A percentile compares a stretch with the other conserved stretches of the same genome.
phyloP scores from a whole-genome alignment of 2,113 vertebrate genomes.

The Lethenteron camtschaticum region DNA sequence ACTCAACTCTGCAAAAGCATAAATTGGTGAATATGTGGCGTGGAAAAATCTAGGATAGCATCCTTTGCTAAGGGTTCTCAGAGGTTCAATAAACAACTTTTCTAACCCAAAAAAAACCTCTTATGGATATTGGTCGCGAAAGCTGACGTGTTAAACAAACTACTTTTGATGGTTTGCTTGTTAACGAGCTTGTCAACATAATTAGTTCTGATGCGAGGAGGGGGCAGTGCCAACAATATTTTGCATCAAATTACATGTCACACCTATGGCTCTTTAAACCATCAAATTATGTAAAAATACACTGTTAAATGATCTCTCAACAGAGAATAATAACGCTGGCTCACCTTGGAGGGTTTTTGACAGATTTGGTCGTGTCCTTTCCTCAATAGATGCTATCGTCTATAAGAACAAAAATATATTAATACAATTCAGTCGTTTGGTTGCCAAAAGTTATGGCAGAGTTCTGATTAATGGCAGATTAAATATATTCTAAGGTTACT shows the following conservation, averaged over 20 bases:
- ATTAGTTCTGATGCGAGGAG: too few species aligned
- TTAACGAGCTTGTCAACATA: too few species aligned
- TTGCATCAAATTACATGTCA: not conserved
- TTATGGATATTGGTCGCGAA: too few species aligned
- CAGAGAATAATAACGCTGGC: not conserved
- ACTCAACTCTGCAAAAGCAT: too few species aligned
- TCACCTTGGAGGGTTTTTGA: conserved; percentile 69
- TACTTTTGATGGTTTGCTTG: too few species aligned
- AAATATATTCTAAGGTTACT: not conserved
- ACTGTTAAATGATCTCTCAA: too few species aligned
- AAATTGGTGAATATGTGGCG: too few species aligned
- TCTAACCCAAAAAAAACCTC: too few species aligned
- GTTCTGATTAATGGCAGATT: not conserved
- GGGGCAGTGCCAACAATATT: not conserved
- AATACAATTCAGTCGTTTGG: not conserved
- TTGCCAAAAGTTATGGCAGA: not conserved
- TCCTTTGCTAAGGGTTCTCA: too few species aligned
- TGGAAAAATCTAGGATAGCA: too few species aligned
- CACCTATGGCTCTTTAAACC: not conserved
- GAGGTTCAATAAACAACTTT: too few species aligned
- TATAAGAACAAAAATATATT: conserved; percentile 14
- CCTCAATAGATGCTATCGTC: conserved; percentile 70
- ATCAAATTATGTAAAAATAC: not conserved
- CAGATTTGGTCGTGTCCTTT: conserved; percentile 65
- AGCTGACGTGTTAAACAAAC: too few species aligned